These are phyloP conservation scores for Drosophila differens DNA, from an alignment of 2,888 invertebrate genomes.

Conservation along the genomic window DNA sequence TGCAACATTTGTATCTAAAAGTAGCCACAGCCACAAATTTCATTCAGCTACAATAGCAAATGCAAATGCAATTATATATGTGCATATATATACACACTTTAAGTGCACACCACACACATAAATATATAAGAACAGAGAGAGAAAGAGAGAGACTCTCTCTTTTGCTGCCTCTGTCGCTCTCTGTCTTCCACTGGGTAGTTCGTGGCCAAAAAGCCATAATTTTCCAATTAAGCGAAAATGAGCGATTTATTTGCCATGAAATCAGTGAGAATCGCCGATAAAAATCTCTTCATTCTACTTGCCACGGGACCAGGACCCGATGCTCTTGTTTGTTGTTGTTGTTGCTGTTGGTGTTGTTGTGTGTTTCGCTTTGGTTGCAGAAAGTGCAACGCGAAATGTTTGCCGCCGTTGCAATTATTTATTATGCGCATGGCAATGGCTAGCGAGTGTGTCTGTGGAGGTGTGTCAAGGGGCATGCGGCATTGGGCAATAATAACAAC, in stretches of 20 bases:
- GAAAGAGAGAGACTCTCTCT: slow-evolving; percentile 2
- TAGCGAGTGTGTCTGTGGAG: slow-evolving; percentile 51
- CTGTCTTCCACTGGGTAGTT: slow-evolving; percentile 16
- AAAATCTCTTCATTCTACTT: slow-evolving; percentile 84
- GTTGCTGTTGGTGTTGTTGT: slow-evolving; percentile 49
- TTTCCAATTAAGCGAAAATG: slow-evolving; percentile 86
- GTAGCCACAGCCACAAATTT: slow-evolving; percentile 34
- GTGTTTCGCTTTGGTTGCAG: slow-evolving; percentile 73
- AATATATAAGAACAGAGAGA: not conserved
- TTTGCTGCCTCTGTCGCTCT: not conserved
- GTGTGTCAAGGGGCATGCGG: slow-evolving; percentile 40
- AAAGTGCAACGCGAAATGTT: slow-evolving; percentile 77
- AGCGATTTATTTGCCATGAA: slow-evolving; percentile 86
- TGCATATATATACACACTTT: not conserved
- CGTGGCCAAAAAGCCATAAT: slow-evolving; percentile 83
- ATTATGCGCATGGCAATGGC: slow-evolving; percentile 72
- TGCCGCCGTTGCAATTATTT: slow-evolving; percentile 80
- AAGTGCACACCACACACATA: not conserved
- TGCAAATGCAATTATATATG: slow-evolving; percentile 49
- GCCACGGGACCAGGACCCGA: slow-evolving; percentile 50
- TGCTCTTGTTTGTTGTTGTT: slow-evolving; percentile 31
- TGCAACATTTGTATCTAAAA: slow-evolving; percentile 46
- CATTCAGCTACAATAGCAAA: slow-evolving; percentile 43
- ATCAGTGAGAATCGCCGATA: slow-evolving; percentile 86
- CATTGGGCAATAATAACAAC: slow-evolving; percentile 34